Evolutionary conservation across 2,797 vertebrate species (phyloP).

Genomic region (Ispidina lecontei): DNA sequence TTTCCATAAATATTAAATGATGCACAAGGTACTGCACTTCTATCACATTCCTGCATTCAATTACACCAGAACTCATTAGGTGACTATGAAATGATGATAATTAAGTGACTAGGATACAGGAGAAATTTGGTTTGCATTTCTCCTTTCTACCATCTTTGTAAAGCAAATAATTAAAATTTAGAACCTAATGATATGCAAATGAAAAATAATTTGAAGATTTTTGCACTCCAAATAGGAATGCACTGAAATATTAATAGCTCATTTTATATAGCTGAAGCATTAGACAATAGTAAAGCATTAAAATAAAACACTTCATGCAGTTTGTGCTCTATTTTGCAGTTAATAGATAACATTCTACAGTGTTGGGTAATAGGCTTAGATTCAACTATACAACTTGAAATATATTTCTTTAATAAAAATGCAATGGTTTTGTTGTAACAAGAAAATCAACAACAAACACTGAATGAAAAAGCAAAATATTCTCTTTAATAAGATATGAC

Average conservation of each 20-base stretch:
- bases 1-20: neutral
- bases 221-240: neutral
- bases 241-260: constrained; percentile 31
- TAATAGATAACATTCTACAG: neutral
- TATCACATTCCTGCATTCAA: neutral
- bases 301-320: neutral
- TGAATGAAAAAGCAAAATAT: neutral
- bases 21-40: neutral
- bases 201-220: neutral
- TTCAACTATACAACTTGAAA: neutral
- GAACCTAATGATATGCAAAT: constrained; percentile 6
- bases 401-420: neutral
- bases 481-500: neutral
- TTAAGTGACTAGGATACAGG: neutral
- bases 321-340: neutral
- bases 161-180: constrained; percentile 55
- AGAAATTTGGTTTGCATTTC: constrained; percentile 1
- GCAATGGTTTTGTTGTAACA: neutral
- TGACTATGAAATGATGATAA: neutral
- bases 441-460: neutral
- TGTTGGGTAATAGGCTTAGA: neutral
- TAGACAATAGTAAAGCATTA: neutral
- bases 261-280: constrained; percentile 37
- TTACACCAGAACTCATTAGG: neutral
- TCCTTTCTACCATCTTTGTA: neutral